Base-by-base conservation (phyloP, 2,797 vertebrate genomes). In the Cyprinella venusta region DNA sequence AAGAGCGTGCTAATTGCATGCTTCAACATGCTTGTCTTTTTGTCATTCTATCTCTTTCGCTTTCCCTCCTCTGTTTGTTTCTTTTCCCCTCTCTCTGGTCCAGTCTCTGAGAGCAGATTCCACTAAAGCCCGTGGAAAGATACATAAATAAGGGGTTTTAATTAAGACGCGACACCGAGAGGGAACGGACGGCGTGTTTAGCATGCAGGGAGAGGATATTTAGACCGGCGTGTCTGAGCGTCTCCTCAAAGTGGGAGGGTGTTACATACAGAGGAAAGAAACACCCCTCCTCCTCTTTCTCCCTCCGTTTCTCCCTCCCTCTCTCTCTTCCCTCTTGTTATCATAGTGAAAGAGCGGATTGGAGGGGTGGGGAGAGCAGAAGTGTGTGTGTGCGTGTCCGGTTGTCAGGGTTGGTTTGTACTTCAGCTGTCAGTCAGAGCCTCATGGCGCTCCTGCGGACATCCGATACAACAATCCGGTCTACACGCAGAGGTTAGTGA, bases 1-100 rank as follows among this genome's bases (percentile, higher is more conserved):
- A 81, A 90, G 85, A 87, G 88, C 79, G 90, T 91, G 89, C 89
- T 95, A 92, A 93, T 93, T 91, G 92, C 90, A 90, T 89, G 91
- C 88, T 90, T 91, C 87, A 84, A 86, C 70, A 64, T 80, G 77
- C 63, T 40, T 80, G 40, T 76, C 85, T 83, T 79, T 74, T 48
- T 65, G 5, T 65, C 50, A n/a, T 59, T 74, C 64, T 54, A 54
- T 76, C 77, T 64, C 42, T 72, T 54, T 76, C 69, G 26, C 76
- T 59, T 71, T 86, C 81, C 77, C 81, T 59, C 30, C 26, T 21
- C 56, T 30, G 15, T 38, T 36, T 24, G 40, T 71, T 18, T 67
- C 26, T 40, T 56, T 63, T 18, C 69, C 6, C 83, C 7, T 50
- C 68, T 65, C 18, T 12, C 42, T 36, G 54, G 40, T 38, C 40